phyloP scores from a whole-genome alignment of 2,797 vertebrate genomes.

The Scolopax bukidnonensis region DNA sequence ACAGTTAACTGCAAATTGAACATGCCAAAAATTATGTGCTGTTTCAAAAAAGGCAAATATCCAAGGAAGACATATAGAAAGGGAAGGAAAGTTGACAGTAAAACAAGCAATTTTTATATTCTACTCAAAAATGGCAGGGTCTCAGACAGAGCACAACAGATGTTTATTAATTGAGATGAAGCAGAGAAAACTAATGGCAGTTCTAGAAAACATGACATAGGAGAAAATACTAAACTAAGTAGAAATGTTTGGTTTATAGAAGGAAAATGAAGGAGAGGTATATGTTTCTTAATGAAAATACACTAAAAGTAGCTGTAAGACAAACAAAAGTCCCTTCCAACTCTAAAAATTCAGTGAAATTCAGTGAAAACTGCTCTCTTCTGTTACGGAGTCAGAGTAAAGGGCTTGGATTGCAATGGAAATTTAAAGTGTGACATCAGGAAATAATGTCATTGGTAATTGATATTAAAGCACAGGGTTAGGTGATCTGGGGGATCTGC shows the following conservation, averaged over 20 bases:
- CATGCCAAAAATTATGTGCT: background rate
- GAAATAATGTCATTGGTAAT: background rate
- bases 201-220: background rate
- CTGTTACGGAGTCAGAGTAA: background rate
- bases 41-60: background rate
- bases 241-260: background rate
- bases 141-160: background rate
- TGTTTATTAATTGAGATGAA: background rate
- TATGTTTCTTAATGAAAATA: background rate
- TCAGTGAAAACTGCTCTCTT: background rate
- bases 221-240: background rate
- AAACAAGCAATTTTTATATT: background rate
- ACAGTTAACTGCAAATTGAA: background rate
- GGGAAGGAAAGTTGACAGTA: background rate
- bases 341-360: too few species aligned
- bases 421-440: background rate
- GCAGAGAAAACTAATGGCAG: background rate
- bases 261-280: background rate
- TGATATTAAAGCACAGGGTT: background rate
- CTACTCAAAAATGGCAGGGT: background rate
- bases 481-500: background rate
- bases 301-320: background rate
- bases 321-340: background rate
- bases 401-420: rapidly evolving
- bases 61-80: background rate